Base-by-base conservation (phyloP, 2,888 invertebrate species). In the Ischnura elegans region DNA sequence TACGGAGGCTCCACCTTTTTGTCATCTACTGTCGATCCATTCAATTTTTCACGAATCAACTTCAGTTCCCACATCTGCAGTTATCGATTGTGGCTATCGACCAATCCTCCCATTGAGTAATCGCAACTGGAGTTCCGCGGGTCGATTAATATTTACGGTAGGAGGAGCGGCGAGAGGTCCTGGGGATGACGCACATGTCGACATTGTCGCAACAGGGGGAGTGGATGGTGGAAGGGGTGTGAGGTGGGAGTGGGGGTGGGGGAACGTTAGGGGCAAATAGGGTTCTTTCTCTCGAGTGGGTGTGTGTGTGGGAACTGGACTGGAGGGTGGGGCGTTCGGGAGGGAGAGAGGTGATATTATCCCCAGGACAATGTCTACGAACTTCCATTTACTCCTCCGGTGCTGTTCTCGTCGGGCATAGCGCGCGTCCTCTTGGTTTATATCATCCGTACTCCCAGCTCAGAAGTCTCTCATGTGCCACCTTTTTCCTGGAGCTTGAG, bases 341-440 rank as follows among this genome's bases (percentile, higher is more conserved):
- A 51, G 51, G 51, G 51, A 51, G 51, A 51, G 61, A 76, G 76
- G 76, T 36, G 76, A 76, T 76, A 66, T 76, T 76, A 76, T 36
- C 1, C n/a, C 36, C 76, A 10, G 76, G 29, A 76, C 76, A 76
- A 76, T 76, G 76, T 76, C 76, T 76, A 36, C 76, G 13, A 36
- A 36, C 76, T 76, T 36, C 76, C 76, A 76, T 76, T 76, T 76
- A 76, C 16, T 36, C 36, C 76, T 76, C 76, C 13, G 36, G 76
- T 76, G 76, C n/a, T 36, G 36, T 8, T 29, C 5, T 36, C 13
- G 13, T 16, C 76, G 76, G 76, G 76, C 36, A 36, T 13, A 76
- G 76, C 76, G 76, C 76, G 36, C 76, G 36, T 76, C 36, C 10
- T 36, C 76, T 10, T 36, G n/a, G n/a, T n/a, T n/a, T n/a, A n/a